Evolutionary conservation across 2,113 vertebrate species (phyloP).

Genomic region (Hystrix cristata): DNA sequence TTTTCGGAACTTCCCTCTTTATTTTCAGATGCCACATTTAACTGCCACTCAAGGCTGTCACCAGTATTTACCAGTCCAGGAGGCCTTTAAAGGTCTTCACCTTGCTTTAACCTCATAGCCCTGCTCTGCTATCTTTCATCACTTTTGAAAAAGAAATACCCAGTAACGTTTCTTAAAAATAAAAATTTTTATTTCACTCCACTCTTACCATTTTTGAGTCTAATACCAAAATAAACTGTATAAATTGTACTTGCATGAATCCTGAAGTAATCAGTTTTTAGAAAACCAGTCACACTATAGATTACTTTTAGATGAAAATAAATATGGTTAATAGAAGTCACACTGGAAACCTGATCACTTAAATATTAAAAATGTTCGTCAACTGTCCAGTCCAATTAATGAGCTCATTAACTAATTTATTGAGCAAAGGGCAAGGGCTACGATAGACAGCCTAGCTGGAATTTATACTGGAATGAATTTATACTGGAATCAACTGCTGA

Average conservation of each 20-base stretch:
- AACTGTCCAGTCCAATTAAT: accelerated
- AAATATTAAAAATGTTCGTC: not conserved
- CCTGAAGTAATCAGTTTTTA: not conserved
- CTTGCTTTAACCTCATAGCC: not conserved
- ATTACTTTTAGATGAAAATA: accelerated
- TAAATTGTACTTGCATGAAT: not conserved
- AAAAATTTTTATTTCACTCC: not conserved
- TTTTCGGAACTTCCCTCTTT: not conserved
- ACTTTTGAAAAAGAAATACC: not conserved
- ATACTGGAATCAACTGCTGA: accelerated
- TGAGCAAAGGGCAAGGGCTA: too few species aligned
- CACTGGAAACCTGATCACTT: not conserved
- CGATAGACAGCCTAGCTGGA: too few species aligned
- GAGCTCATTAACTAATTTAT: too few species aligned
- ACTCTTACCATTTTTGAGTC: not conserved
- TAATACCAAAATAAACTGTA: conserved; percentile 19
- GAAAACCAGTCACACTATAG: not conserved
- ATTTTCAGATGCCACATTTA: accelerated
- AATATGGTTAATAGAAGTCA: not conserved
- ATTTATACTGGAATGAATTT: too few species aligned
- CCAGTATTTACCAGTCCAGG: accelerated
- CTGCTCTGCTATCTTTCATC: not conserved
- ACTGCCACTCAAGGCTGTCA: not conserved
- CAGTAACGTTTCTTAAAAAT: not conserved
- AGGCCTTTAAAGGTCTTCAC: not conserved